Evolutionary conservation across 2,888 invertebrate genomes (phyloP).

Genomic region (Poecilus cupreus): DNA sequence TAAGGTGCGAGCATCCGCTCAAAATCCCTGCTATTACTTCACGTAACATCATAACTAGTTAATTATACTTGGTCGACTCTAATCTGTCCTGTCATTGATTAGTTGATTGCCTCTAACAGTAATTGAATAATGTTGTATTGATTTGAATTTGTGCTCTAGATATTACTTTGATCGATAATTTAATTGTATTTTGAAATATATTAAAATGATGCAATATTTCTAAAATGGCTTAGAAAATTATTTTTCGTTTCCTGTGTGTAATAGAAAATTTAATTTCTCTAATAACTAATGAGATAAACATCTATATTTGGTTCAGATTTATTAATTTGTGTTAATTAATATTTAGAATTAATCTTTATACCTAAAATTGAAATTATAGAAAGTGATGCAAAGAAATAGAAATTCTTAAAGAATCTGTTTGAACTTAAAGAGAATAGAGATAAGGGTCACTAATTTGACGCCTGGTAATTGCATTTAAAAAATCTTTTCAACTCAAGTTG

Average conservation of each 20-base stretch:
- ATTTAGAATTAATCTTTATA: neutral
- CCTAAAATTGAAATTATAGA: neutral
- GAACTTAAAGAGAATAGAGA: no score
- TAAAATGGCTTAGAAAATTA: neutral
- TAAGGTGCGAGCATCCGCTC: conserved; percentile 21
- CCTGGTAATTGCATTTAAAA: no score
- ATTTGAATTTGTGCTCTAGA: conserved; percentile 13
- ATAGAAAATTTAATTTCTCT: conserved; percentile 7
- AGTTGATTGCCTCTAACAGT: conserved; percentile 16
- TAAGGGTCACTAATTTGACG: no score
- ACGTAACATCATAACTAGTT: conserved; percentile 1
- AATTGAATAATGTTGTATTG: conserved; percentile 19
- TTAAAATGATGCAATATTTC: neutral
- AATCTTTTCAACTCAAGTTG: no score
- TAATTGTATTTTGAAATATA: neutral
- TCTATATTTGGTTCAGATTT: neutral
- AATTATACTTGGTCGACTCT: conserved; percentile 14
- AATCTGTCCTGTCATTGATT: conserved; percentile 14
- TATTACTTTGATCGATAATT: neutral
- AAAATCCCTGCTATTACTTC: conserved; percentile 2
- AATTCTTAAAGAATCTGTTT: neutral
- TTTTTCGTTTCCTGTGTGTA: neutral
- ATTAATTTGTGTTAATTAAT: neutral
- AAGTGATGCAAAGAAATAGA: neutral
- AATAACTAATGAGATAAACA: neutral